Conservation (phyloP, 2,888 invertebrate genomes). For the Serripes groenlandicus region DNA sequence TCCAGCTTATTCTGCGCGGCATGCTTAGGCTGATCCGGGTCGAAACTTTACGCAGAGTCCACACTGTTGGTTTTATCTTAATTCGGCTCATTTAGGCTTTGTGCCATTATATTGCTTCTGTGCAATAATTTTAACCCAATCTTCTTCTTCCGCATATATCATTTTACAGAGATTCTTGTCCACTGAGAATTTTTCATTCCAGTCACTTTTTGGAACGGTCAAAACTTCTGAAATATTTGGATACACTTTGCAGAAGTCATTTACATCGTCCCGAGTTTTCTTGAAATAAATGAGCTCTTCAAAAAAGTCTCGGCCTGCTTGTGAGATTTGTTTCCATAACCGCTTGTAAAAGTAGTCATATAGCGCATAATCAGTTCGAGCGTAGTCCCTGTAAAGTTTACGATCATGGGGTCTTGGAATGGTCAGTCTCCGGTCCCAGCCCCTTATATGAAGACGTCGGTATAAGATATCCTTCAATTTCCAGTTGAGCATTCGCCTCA, state of each 20-base stretch:
- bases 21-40: too few relatives aligned
- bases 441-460: constrained; percentile 58
- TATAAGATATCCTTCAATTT: constrained; percentile 71
- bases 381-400: constrained; percentile 52
- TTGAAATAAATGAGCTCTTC: constrained; percentile 69
- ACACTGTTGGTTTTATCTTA: too few relatives aligned
- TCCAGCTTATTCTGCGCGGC: too few relatives aligned
- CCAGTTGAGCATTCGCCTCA: constrained; percentile 74
- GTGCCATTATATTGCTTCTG: constrained; percentile 50
- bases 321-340: constrained; percentile 63
- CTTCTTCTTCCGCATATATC: constrained; percentile 58
- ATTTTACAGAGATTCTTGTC: constrained; percentile 53
- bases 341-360: constrained; percentile 67
- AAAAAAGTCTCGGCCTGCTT: constrained; percentile 61
- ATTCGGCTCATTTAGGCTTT: too few relatives aligned
- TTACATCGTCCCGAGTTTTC: constrained; percentile 59
- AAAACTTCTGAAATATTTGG: constrained; percentile 57
- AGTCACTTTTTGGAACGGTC: constrained; percentile 34
- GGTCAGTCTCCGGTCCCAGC: constrained; percentile 64
- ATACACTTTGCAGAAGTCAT: constrained; percentile 64
- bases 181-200: constrained; percentile 42
- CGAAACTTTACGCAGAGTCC: too few relatives aligned
- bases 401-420: constrained; percentile 59
- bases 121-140: constrained; percentile 57
- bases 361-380: constrained; percentile 65